These are phyloP conservation scores for Zaprionus lineosus DNA, from an alignment of 2,888 invertebrate species.

Conservation along the genomic window DNA sequence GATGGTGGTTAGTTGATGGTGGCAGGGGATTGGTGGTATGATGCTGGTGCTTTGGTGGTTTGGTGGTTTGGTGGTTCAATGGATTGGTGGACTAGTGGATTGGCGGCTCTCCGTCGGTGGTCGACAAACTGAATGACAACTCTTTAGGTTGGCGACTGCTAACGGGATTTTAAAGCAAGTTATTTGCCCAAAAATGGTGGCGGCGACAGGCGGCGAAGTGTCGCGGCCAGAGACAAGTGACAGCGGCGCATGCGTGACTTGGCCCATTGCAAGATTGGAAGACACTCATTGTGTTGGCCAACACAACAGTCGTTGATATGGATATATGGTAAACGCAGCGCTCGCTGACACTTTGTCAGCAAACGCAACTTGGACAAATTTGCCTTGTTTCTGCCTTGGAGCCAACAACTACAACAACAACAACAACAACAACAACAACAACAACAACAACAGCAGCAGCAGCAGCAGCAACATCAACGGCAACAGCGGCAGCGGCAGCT, in stretches of 20 bases:
- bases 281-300: conserved; percentile 34
- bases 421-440: conserved; percentile 7
- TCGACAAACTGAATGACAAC: conserved; percentile 74
- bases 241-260: conserved; percentile 73
- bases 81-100: too few species aligned
- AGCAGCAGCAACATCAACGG: conserved; percentile 6
- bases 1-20: too few species aligned
- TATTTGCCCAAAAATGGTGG: conserved; percentile 76
- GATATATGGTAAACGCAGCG: conserved; percentile 52
- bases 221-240: conserved; percentile 60
- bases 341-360: conserved; percentile 58
- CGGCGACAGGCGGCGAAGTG: conserved; percentile 53
- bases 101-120: conserved; percentile 54
- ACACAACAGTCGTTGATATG: conserved; percentile 23
- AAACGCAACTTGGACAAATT: conserved; percentile 54
- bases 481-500: conserved; percentile 14
- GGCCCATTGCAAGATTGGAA: conserved; percentile 27
- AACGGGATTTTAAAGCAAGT: conserved; percentile 62
- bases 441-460: background rate
- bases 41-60: background rate
- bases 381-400: conserved; percentile 51
- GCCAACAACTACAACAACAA: too few species aligned
- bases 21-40: too few species aligned
- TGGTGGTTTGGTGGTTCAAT: too few species aligned
- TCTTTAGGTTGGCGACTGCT: conserved; percentile 59